Evolutionary conservation across 2,113 vertebrate species (phyloP).

Genomic region (Eira barbara): DNA sequence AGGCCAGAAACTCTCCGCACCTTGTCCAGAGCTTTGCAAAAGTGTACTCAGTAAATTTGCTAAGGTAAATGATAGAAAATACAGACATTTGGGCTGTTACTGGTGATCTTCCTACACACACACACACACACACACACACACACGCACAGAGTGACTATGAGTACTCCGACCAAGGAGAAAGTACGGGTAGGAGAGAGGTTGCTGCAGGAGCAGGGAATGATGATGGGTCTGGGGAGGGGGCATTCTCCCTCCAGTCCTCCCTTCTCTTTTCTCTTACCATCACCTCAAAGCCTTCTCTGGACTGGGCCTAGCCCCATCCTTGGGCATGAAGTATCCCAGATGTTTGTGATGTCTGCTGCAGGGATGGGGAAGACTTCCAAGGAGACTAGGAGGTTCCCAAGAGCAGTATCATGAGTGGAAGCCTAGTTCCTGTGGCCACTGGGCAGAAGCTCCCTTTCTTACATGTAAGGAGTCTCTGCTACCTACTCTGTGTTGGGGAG

Average conservation of each 20-base stretch:
- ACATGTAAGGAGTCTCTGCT: background rate
- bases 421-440: background rate
- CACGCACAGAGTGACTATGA: background rate
- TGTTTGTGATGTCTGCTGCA: background rate
- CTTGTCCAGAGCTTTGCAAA: background rate
- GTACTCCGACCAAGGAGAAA: background rate
- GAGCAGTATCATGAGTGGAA: background rate
- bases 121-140: background rate
- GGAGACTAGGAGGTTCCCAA: background rate
- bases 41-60: background rate
- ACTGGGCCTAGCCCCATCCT: background rate
- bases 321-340: background rate
- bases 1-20: background rate
- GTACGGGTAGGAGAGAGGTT: background rate
- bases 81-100: background rate
- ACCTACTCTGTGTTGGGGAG: background rate
- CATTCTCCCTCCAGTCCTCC: background rate
- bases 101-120: background rate
- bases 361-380: background rate
- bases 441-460: background rate
- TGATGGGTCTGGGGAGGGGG: background rate
- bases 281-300: background rate
- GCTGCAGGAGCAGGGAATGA: too few species aligned
- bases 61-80: background rate
- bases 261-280: background rate